phyloP scores from a whole-genome alignment of 2,888 invertebrate species.

The Brenthis ino region DNA sequence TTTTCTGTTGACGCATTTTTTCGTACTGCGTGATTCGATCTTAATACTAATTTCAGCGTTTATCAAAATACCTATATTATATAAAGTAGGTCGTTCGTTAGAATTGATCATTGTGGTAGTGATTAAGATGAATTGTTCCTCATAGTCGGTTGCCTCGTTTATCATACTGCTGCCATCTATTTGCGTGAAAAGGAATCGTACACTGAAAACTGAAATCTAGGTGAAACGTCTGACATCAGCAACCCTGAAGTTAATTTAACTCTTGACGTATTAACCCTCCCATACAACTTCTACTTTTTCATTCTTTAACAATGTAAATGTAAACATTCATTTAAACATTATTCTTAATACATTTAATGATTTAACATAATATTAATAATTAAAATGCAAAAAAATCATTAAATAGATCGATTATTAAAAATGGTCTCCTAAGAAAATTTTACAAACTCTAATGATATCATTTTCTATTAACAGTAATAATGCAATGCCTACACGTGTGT shows the following conservation, averaged over 20 bases:
- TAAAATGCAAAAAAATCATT: no score
- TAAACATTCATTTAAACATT: background rate
- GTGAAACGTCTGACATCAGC: conserved; percentile 81
- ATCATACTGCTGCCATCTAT: conserved; percentile 70
- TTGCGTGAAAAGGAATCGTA: conserved; percentile 61
- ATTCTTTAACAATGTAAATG: conserved; percentile 20
- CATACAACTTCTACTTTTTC: conserved; percentile 45
- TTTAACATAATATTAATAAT: no score
- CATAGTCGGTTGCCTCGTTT: conserved; percentile 47
- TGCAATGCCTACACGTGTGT: background rate
- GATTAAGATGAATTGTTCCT: conserved; percentile 32
- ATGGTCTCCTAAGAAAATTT: no score
- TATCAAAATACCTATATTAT: background rate
- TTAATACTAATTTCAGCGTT: background rate
- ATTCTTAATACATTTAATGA: no score
- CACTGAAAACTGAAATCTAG: conserved; percentile 71
- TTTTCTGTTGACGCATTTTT: no score
- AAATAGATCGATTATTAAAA: no score
- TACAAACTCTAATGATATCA: no score
- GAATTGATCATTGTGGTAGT: conserved; percentile 32
- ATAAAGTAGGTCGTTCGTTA: conserved; percentile 4
- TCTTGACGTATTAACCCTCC: conserved; percentile 68
- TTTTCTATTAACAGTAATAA: background rate
- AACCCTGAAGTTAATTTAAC: conserved; percentile 75
- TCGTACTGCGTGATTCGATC: no score